Conservation (phyloP, 2,113 vertebrate genomes). For the Tapirus terrestris region DNA sequence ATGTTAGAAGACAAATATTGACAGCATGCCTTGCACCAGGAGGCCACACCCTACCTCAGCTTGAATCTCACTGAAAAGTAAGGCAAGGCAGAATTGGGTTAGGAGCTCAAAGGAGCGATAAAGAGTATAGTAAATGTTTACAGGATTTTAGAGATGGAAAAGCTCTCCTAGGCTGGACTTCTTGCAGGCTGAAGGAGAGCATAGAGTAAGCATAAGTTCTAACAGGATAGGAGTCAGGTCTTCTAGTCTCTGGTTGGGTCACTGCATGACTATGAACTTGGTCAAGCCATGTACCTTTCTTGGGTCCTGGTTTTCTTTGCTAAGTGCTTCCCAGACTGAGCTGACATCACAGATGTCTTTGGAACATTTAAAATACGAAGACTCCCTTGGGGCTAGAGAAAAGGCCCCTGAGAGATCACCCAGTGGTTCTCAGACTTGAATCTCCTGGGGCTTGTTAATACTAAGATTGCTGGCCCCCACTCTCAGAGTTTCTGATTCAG, state of each 20-base stretch:
- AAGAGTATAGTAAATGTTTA: neutral
- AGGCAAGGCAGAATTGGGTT: neutral
- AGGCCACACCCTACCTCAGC: neutral
- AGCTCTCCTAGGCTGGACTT: neutral
- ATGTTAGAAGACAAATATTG: neutral
- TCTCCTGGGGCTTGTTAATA: neutral
- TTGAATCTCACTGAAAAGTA: neutral
- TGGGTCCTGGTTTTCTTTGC: constrained; percentile 4
- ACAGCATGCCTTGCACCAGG: neutral
- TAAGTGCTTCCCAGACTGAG: neutral
- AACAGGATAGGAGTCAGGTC: neutral
- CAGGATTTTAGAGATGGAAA: neutral
- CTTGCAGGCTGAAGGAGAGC: neutral
- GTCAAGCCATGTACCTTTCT: neutral
- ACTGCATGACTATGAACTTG: neutral
- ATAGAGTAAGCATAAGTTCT: neutral
- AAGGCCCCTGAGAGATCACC: neutral
- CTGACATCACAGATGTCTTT: neutral
- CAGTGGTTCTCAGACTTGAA: neutral
- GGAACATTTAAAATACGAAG: neutral
- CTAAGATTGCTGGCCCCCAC: neutral
- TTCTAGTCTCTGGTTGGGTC: neutral
- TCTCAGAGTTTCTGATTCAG: neutral
- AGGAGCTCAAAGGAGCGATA: neutral
- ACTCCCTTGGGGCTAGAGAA: neutral